Evolutionary conservation across 2,888 invertebrate species (phyloP).

Genomic region (Ormyrus nitidulus): DNA sequence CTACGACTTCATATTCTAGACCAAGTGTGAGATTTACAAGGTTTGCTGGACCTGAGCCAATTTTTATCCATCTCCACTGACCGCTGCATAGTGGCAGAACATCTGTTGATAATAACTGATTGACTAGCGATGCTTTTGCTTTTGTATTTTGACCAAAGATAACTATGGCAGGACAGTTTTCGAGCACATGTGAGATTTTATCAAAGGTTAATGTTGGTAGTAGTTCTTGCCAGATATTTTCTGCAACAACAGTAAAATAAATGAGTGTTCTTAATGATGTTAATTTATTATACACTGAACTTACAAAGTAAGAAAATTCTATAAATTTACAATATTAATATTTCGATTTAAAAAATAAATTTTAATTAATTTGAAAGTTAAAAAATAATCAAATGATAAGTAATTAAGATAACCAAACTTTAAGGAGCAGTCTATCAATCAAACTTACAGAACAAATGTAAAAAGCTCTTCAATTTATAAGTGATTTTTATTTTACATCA

Average conservation of each 20-base stretch:
- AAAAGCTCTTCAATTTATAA: slow-evolving; percentile 5
- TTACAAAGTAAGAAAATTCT: slow-evolving; percentile 1
- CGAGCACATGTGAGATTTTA: slow-evolving; percentile 70
- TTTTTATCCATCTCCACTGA: slow-evolving; percentile 83
- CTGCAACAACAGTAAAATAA: slow-evolving; percentile 63
- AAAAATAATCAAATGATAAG: slow-evolving; percentile 2
- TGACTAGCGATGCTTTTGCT: slow-evolving; percentile 84
- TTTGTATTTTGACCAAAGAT: slow-evolving; percentile 84
- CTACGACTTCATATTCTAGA: slow-evolving; percentile 84
- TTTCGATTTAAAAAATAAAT: background rate
- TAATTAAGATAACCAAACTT: background rate
- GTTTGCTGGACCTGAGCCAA: slow-evolving; percentile 79
- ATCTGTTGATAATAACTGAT: slow-evolving; percentile 82
- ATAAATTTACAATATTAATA: background rate
- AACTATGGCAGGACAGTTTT: slow-evolving; percentile 82
- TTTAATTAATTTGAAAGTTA: background rate
- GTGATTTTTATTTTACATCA: slow-evolving; percentile 22
- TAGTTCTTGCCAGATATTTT: slow-evolving; percentile 70
- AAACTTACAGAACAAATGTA: background rate
- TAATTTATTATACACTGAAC: background rate
- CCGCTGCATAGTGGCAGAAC: slow-evolving; percentile 81
- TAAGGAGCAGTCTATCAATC: background rate
- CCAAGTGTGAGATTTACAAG: slow-evolving; percentile 81
- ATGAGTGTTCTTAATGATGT: slow-evolving; percentile 3
- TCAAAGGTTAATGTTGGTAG: slow-evolving; percentile 66